Percentiles rank a stretch among this genome's conserved stretches.
These are phyloP conservation scores for Cataglyphis altisquamis DNA, from an alignment of 2,888 invertebrate species.

Conservation along the genomic window DNA sequence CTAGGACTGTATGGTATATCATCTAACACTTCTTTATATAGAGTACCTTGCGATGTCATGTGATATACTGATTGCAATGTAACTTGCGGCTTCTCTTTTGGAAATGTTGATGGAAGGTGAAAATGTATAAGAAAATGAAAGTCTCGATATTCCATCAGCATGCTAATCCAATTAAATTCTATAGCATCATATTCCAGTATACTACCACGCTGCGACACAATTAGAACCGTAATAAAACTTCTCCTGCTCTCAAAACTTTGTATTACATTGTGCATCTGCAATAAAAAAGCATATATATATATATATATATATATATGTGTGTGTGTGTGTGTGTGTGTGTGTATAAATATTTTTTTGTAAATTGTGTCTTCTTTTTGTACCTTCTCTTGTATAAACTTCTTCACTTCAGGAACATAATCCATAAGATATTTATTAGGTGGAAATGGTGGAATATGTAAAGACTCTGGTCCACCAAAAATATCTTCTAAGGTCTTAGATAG, in stretches of 20 bases:
- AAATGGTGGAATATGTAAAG: conserved; percentile 86
- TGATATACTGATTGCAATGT: conserved; percentile 88
- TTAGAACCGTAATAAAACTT: conserved; percentile 76
- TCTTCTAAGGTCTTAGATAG: conserved; percentile 87
- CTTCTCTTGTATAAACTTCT: conserved; percentile 87
- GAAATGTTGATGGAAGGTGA: conserved; percentile 85
- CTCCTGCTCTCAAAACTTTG: conserved; percentile 65
- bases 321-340: no score
- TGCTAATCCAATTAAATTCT: conserved; percentile 82
- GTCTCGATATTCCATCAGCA: conserved; percentile 85
- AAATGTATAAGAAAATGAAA: conserved; percentile 85
- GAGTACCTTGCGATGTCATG: conserved; percentile 71
- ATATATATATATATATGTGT: no score
- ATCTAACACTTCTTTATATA: conserved; percentile 63
- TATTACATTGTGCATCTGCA: conserved; percentile 74
- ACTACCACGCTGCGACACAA: conserved; percentile 81
- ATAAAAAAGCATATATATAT: conserved; percentile 27
- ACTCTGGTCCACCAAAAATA: conserved; percentile 85
- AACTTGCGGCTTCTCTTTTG: conserved; percentile 87
- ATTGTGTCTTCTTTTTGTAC: conserved; percentile 75
- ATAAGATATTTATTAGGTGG: conserved; percentile 85
- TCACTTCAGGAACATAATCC: conserved; percentile 88
- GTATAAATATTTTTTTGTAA: background rate
- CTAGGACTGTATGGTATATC: conserved; percentile 81
- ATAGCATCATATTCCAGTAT: conserved; percentile 86